Evolutionary conservation across 1,140 invertebrate genomes (phyloP).

Genomic region (Euwallacea similis): DNA sequence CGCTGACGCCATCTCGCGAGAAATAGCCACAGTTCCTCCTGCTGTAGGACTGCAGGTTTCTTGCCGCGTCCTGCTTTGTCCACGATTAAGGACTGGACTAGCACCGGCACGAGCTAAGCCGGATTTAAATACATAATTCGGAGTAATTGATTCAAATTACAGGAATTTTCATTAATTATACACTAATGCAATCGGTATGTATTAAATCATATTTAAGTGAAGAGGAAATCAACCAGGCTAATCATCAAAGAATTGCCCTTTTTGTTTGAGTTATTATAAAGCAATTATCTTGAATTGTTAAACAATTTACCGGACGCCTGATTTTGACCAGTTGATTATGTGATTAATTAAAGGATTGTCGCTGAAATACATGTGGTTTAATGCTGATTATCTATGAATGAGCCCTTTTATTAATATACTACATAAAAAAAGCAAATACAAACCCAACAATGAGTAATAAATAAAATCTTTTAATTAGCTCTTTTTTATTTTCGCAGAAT

Average conservation of each 20-base stretch:
- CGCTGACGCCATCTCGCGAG: background rate
- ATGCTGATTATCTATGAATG: too few species aligned
- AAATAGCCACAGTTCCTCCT: too few species aligned
- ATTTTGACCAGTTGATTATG: too few species aligned
- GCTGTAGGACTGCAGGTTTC: background rate
- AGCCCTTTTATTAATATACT: too few species aligned
- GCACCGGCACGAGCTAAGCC: conserved; percentile 16
- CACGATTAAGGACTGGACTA: background rate
- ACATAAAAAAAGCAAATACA: too few species aligned
- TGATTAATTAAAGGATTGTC: too few species aligned
- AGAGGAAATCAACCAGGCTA: conserved; percentile 45
- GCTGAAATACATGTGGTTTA: too few species aligned
- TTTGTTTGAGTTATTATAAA: conserved; percentile 48
- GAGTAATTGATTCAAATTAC: conserved; percentile 41
- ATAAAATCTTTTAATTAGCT: too few species aligned
- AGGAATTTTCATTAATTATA: conserved; percentile 50
- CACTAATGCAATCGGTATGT: conserved; percentile 46
- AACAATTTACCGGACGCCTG: conserved; percentile 5
- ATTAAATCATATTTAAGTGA: conserved; percentile 48
- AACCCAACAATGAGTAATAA: too few species aligned
- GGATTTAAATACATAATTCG: conserved; percentile 32
- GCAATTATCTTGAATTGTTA: conserved; percentile 42
- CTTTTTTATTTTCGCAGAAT: too few species aligned
- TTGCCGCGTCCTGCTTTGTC: background rate
- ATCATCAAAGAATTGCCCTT: conserved; percentile 47